Evolutionary conservation across 2,113 vertebrate genomes (phyloP).

Genomic region (Zosterops pallidus): DNA sequence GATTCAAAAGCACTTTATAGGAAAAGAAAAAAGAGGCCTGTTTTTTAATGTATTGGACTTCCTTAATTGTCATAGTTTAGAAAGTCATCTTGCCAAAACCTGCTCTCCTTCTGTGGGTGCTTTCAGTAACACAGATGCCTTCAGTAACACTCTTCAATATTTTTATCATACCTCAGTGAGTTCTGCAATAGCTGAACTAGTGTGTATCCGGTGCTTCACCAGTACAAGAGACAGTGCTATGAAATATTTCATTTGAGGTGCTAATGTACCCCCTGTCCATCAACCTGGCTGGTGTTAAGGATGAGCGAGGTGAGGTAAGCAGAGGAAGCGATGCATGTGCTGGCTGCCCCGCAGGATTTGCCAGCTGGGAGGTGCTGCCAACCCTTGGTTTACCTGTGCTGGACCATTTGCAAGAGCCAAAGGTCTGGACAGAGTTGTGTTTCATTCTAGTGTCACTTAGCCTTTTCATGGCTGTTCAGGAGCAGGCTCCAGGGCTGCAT

Average conservation of each 20-base stretch:
- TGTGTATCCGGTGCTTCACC: conserved; percentile 76
- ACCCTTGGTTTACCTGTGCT: background rate
- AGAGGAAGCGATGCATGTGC: background rate
- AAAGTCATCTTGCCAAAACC: background rate
- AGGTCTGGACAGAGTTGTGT: background rate
- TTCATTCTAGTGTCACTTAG: background rate
- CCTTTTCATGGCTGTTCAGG: background rate
- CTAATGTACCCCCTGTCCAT: conserved; percentile 62
- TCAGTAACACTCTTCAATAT: conserved; percentile 28
- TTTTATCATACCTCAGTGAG: conserved; percentile 84
- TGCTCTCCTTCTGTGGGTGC: conserved; percentile 55
- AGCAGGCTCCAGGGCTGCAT: background rate
- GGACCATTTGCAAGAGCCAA: conserved; percentile 20
- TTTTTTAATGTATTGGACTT: conserved; percentile 29
- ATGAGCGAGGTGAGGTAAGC: background rate
- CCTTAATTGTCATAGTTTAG: background rate
- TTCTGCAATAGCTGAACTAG: conserved; percentile 73
- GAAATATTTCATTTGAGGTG: conserved; percentile 62
- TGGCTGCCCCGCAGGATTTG: background rate
- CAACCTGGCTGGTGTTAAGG: conserved; percentile 60
- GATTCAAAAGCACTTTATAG: conserved; percentile 73
- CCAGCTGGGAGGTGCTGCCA: background rate
- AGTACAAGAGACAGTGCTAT: conserved; percentile 73
- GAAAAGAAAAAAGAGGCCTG: background rate
- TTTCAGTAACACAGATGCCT: conserved; percentile 37